phyloP scores from a whole-genome alignment of 2,797 vertebrate species.

The Hydrophis major region DNA sequence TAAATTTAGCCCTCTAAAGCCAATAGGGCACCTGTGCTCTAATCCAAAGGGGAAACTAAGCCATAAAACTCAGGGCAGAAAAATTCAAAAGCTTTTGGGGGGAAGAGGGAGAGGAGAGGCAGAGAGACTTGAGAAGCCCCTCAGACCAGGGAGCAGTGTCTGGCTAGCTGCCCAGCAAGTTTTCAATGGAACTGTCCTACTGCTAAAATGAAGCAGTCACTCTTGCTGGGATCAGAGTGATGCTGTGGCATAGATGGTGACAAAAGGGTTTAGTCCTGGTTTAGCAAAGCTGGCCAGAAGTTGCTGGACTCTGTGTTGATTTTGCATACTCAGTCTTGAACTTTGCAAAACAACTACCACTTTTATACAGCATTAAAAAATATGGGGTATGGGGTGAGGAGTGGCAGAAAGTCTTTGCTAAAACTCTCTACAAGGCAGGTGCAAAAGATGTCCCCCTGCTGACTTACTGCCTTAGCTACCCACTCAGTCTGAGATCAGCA shows the following conservation, averaged over 20 bases:
- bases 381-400: neutral
- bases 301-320: neutral
- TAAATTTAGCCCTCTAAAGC: neutral
- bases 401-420: neutral
- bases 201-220: neutral
- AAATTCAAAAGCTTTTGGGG: neutral
- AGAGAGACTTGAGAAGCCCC: neutral
- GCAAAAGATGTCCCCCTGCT: neutral
- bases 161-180: neutral
- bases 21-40: neutral
- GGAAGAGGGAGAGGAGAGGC: neutral
- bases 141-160: neutral
- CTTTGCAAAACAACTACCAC: neutral
- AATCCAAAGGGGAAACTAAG: neutral
- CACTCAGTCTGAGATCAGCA: neutral
- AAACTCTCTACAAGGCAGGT: neutral
- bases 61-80: neutral
- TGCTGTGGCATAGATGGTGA: neutral
- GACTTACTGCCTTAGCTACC: neutral
- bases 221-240: neutral
- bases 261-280: neutral
- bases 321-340: neutral
- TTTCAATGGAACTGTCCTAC: neutral
- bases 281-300: neutral
- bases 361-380: neutral